Percentiles rank a stretch among this genome's conserved stretches.
Evolutionary conservation across 2,797 vertebrate species (phyloP).

Genomic region (Hipposideros larvatus): DNA sequence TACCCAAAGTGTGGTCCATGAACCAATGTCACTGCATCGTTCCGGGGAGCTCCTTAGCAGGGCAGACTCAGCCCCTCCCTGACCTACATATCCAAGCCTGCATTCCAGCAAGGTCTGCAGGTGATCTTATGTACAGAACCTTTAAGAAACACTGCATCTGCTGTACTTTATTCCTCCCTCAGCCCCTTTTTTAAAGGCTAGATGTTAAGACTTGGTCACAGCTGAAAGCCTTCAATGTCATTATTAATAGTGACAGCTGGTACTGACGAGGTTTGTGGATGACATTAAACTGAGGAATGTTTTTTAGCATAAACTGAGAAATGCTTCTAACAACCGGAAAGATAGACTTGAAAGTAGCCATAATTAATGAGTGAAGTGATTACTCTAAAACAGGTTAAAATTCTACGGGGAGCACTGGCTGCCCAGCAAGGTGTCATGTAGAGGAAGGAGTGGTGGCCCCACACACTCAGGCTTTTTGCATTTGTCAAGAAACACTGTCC

Average conservation of each 20-base stretch:
- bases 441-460: no score
- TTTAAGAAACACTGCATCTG: not conserved
- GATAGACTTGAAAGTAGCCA: not conserved
- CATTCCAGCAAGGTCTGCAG: not conserved
- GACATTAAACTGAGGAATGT: not conserved
- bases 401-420: not conserved
- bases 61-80: not conserved
- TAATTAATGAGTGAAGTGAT: not conserved
- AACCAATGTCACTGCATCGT: accelerated
- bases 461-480: accelerated
- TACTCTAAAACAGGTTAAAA: not conserved
- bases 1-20: not conserved
- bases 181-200: not conserved
- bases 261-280: not conserved
- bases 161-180: no score
- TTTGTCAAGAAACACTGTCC: not conserved
- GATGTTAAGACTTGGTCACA: not conserved
- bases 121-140: no score
- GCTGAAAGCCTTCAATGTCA: not conserved
- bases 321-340: not conserved
- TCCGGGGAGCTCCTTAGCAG: not conserved
- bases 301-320: not conserved
- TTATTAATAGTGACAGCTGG: not conserved
- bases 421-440: accelerated
- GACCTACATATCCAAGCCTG: no score